Evolutionary conservation across 2,888 invertebrate species (phyloP), one percentile per base, ranked within the genome.

Genomic region (Aspidiotus destructor): DNA sequence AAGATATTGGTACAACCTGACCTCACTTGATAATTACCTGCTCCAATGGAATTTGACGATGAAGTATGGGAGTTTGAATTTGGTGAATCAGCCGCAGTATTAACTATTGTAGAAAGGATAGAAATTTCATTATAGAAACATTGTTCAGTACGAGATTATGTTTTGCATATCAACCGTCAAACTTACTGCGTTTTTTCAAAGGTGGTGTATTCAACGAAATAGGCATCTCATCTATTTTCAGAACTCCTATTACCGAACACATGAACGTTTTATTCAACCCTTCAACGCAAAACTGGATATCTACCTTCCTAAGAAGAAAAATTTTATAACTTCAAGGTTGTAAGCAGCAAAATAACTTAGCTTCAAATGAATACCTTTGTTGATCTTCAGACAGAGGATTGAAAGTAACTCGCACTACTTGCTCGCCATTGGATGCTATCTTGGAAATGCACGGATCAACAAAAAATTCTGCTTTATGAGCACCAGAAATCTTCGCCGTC

Each of bases 291-390:
- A 67, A 52, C 55, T 67, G 48, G 9, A 67, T 17, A 48, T 67
- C 52, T 7, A 58, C 28, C n/a, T 67, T 60, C 52, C 67, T 67
- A n/a, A 0, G 52, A 44, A 41, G 13, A 40, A 58, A 64, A 57
- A 54, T 10, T 60, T 42, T 16, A 10, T 13, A 16, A 7, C 28
- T 7, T 15, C 28, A 28, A 28, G 28, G 5, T 28, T 28, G 28
- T 28, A 28, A 5, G 28, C 42, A 16, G 11, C 8, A 11, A 62
- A 16, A 52, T 48, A 48, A 16, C 44, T 52, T 11, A 16, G 10
- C 10, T 9, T 17, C 10, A 28, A n/a, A 41, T 42, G 13, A 54
- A 52, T 62, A 53, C 52, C 53, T 54, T 63, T 41, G 58, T 48
- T 41, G 67, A 44, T 41, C 58, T 28, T 44, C 52, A 1, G 48